A percentile compares a stretch with the other conserved stretches of the same genome.
phyloP scores from a whole-genome alignment of 2,888 invertebrate genomes.

The Amblyjoppa fuscipennis region DNA sequence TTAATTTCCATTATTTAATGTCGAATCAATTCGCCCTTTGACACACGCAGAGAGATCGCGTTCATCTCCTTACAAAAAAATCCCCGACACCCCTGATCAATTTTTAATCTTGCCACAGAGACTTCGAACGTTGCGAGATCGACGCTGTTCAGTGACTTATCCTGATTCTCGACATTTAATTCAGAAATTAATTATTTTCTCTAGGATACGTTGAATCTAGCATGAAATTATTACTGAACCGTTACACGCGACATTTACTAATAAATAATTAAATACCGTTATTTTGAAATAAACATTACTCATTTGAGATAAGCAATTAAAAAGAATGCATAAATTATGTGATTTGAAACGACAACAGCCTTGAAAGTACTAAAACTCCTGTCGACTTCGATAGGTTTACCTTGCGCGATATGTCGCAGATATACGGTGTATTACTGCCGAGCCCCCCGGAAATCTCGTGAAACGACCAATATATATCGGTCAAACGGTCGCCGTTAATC shows the following conservation, averaged over 20 bases:
- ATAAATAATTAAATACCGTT: slow-evolving; percentile 3
- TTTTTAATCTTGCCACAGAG: not conserved
- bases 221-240: not conserved
- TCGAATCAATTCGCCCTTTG: too few species aligned
- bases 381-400: slow-evolving; percentile 27
- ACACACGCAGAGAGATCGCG: too few species aligned
- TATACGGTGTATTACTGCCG: slow-evolving; percentile 27
- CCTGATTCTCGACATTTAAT: not conserved
- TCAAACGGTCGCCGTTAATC: slow-evolving; percentile 45
- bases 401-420: slow-evolving; percentile 32
- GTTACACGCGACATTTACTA: not conserved
- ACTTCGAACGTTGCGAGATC: not conserved
- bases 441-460: slow-evolving; percentile 59
- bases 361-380: slow-evolving; percentile 22
- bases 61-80: too few species aligned
- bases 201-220: not conserved
- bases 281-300: slow-evolving; percentile 22
- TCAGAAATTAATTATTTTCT: not conserved
- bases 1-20: too few species aligned
- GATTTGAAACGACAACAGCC: slow-evolving; percentile 33
- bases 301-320: not conserved
- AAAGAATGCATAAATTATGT: slow-evolving; percentile 26
- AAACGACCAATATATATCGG: slow-evolving; percentile 35
- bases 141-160: not conserved
- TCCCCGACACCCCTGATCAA: too few species aligned